Evolutionary conservation across 2,113 vertebrate genomes (phyloP).

Genomic region (Onychostruthus taczanowskii): DNA sequence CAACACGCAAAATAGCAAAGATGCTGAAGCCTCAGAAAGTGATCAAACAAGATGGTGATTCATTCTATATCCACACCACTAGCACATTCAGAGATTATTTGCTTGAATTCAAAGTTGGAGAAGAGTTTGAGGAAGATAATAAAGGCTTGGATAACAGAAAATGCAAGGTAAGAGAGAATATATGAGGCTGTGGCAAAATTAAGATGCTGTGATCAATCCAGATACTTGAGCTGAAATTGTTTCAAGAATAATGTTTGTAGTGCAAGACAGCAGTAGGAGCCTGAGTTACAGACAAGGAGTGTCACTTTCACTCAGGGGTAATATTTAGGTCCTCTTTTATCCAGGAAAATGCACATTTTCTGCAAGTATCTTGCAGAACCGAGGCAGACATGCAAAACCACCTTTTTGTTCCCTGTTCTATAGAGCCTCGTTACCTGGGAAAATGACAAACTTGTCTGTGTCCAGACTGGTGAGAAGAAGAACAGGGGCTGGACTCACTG

Average conservation of each 20-base stretch:
- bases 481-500: conserved; percentile 89
- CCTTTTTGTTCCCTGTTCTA: not conserved
- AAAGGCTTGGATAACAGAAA: conserved; percentile 85
- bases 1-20: conserved; percentile 81
- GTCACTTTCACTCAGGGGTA: not conserved
- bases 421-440: conserved; percentile 85
- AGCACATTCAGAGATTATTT: conserved; percentile 81
- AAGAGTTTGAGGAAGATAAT: conserved; percentile 88
- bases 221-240: not conserved
- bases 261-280: not conserved
- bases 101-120: conserved; percentile 78
- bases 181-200: not conserved
- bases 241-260: not conserved
- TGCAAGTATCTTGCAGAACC: not conserved
- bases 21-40: conserved; percentile 83
- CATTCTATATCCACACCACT: conserved; percentile 77
- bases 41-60: conserved; percentile 78
- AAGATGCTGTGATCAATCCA: not conserved
- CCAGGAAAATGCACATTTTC: not conserved
- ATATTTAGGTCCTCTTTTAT: not conserved
- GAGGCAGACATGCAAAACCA: not conserved
- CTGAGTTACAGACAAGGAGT: not conserved
- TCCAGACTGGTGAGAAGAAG: conserved; percentile 86
- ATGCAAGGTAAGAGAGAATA: conserved; percentile 76
- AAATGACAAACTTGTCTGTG: conserved; percentile 81